phyloP scores from a whole-genome alignment of 2,113 vertebrate genomes.

The Neopipo cinnamomea region DNA sequence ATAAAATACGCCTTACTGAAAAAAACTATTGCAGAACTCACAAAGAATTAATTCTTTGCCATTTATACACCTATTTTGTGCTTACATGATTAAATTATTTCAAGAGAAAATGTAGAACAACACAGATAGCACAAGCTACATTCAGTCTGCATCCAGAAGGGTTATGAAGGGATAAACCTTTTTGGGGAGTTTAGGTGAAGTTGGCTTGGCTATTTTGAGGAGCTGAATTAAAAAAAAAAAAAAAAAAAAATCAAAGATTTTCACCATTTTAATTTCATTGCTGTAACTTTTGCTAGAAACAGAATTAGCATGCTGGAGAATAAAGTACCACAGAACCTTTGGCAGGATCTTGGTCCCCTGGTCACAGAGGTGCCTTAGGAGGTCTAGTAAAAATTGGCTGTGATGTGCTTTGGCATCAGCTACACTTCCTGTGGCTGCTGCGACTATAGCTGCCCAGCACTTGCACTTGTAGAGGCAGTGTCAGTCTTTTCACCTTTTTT shows the following conservation, averaged over 20 bases:
- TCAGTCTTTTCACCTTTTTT: neutral
- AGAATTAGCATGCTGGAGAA: neutral
- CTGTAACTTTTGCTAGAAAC: neutral
- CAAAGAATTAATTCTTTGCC: neutral
- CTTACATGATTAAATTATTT: neutral
- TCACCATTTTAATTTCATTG: neutral
- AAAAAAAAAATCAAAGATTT: neutral
- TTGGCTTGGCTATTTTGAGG: neutral
- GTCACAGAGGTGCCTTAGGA: neutral
- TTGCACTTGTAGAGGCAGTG: neutral
- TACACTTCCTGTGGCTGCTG: neutral
- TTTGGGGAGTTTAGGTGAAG: neutral
- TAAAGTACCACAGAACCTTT: neutral
- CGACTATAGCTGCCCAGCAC: neutral
- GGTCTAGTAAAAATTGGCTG: neutral
- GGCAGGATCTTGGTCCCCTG: neutral
- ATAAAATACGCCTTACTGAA: neutral
- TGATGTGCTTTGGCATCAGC: neutral
- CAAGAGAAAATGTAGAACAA: neutral
- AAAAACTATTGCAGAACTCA: neutral
- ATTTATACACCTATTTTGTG: neutral
- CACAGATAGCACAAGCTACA: neutral
- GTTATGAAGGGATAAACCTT: neutral
- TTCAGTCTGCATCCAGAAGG: neutral
- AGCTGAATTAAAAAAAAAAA: neutral